Base-by-base conservation (phyloP, 2,797 vertebrate species). In the Neosilurus hyrtlii region DNA sequence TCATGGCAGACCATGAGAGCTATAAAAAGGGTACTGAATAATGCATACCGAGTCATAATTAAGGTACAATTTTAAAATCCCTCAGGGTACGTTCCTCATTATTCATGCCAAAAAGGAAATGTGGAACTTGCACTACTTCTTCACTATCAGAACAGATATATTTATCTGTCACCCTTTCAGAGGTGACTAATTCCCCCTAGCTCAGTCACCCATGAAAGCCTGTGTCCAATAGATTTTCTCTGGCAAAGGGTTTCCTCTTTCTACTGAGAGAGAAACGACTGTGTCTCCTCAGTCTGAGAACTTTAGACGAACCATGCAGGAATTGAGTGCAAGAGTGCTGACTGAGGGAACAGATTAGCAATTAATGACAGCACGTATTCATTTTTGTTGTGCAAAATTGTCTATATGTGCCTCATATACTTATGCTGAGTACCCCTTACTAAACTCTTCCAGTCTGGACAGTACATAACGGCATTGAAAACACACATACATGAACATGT, bases 11-110 rank as follows among this genome's bases (percentile, higher is more conserved):
- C 61, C 77, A 86, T 22, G 56, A 66, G 80, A 84, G 59, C 84
- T 83, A 80, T 71, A 80, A 84, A 86, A 84, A 82, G 74, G 77
- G 82, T 63, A 63, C 84, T 87, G 80, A 87, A 87, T 87, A 86
- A 87, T 86, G 43, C 80, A 84, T 61, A 82, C 54, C 10, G 49
- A 84, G 77, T 86, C 72, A 82, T 87, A 87, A 87, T 87, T 87
- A 87, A 87, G 72, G 67, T 67, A 30, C 20, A 82, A 83, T 78
- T 87, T 85, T 20, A 22, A 70, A 77, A 61, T 80, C 81, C 80
- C 76, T 71, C 37, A 72, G 82, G 68, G 84, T 63, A 65, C 65
- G 30, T 82, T 51, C 78, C 78, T 77, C 71, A 81, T 82, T 71
- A 63, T 10, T 85, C 72, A 82, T 76, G 62, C 57, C 68, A 51